These are phyloP conservation scores for Microplitis manilae DNA, from an alignment of 2,888 invertebrate species.

Conservation along the genomic window DNA sequence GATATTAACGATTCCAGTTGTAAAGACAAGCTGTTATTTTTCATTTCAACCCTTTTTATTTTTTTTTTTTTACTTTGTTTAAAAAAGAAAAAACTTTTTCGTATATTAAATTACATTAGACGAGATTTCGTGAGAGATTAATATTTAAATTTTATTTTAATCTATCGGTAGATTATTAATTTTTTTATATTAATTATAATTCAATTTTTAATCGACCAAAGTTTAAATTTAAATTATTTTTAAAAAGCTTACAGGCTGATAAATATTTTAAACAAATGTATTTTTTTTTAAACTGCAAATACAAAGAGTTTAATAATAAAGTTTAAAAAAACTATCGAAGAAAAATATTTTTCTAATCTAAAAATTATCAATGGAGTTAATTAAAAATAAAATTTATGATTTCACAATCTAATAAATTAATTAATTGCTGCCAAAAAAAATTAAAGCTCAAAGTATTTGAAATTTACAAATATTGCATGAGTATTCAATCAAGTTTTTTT, in stretches of 20 bases:
- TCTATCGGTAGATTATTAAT: neutral
- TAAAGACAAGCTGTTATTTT: slow-evolving; percentile 22
- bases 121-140: neutral
- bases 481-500: neutral
- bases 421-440: neutral
- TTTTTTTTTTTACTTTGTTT: slow-evolving; percentile 18
- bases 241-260: neutral
- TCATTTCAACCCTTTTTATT: neutral
- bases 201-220: slow-evolving; percentile 8
- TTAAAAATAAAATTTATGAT: neutral
- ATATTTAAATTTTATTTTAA: neutral
- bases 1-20: slow-evolving; percentile 43
- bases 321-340: neutral
- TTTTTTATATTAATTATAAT: neutral
- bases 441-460: neutral
- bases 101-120: neutral
- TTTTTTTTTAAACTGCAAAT: neutral
- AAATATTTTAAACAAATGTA: neutral
- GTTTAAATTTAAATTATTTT: neutral
- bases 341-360: neutral
- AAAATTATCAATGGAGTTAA: neutral
- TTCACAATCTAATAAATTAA: neutral
- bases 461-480: neutral
- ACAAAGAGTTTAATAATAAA: neutral
- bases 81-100: neutral